phyloP scores from a whole-genome alignment of 2,797 vertebrate genomes.

The Kryptopterus vitreolus region DNA sequence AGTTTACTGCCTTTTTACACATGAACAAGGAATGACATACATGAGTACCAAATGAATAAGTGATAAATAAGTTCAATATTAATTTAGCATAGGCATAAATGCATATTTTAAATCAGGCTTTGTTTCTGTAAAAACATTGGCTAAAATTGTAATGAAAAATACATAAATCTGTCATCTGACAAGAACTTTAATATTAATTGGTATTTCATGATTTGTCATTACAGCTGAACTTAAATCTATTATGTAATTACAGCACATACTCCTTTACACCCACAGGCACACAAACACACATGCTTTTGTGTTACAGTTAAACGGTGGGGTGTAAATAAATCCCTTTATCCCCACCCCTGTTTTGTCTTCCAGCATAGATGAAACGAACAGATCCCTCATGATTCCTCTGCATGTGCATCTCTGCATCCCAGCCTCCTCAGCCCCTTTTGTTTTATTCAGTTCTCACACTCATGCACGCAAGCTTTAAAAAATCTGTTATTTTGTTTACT shows the following conservation, averaged over 20 bases:
- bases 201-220: neutral
- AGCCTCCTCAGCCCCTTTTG: conserved; percentile 37
- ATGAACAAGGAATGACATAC: neutral
- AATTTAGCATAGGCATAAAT: too few species aligned
- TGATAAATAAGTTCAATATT: too few species aligned
- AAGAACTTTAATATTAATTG: neutral
- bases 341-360: conserved; percentile 50
- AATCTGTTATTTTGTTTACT: conserved; percentile 19
- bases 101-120: neutral
- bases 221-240: neutral
- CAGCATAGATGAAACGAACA: conserved; percentile 42
- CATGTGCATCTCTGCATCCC: conserved; percentile 27
- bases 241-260: neutral
- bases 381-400: conserved; percentile 44
- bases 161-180: neutral
- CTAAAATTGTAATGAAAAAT: neutral
- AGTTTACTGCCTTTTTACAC: neutral
- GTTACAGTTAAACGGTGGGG: conserved; percentile 32
- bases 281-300: conserved; percentile 16
- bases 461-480: neutral
- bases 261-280: neutral
- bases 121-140: neutral
- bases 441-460: conserved; percentile 30
- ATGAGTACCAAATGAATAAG: neutral
- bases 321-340: conserved; percentile 41